Conservation (phyloP, 2,888 invertebrate species). For the Dryadula phaetusa region DNA sequence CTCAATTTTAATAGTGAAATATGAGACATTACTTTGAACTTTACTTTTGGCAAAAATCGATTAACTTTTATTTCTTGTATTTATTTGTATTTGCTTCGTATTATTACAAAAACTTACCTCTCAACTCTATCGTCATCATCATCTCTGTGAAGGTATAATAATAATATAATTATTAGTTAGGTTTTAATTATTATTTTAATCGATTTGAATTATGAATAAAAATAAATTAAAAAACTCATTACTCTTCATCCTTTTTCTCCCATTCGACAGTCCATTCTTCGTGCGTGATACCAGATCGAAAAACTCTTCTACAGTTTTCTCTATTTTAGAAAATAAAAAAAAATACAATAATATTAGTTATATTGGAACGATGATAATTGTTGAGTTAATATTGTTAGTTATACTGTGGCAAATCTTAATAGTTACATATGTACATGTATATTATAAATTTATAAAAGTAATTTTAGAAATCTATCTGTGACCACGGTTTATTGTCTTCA, state of each 20-base stretch:
- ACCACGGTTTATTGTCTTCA: too few relatives aligned
- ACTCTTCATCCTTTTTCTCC: conserved; percentile 65
- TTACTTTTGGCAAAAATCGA: too few relatives aligned
- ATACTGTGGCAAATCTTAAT: too few relatives aligned
- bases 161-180: too few relatives aligned
- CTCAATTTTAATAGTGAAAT: neutral
- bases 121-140: conserved; percentile 33
- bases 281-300: conserved; percentile 76
- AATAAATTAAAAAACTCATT: conserved; percentile 28
- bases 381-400: too few relatives aligned
- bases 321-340: conserved; percentile 49
- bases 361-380: neutral
- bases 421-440: too few relatives aligned
- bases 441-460: too few relatives aligned
- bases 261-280: conserved; percentile 73
- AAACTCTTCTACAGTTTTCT: conserved; percentile 72
- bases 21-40: too few relatives aligned
- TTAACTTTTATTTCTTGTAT: too few relatives aligned
- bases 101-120: conserved; percentile 26
- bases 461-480: too few relatives aligned
- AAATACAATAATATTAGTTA: neutral
- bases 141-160: conserved; percentile 33
- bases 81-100: neutral
- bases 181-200: too few relatives aligned
- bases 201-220: neutral